Evolutionary conservation across 2,888 invertebrate genomes (phyloP).

Genomic region (Leptopilina drosophilae): DNA sequence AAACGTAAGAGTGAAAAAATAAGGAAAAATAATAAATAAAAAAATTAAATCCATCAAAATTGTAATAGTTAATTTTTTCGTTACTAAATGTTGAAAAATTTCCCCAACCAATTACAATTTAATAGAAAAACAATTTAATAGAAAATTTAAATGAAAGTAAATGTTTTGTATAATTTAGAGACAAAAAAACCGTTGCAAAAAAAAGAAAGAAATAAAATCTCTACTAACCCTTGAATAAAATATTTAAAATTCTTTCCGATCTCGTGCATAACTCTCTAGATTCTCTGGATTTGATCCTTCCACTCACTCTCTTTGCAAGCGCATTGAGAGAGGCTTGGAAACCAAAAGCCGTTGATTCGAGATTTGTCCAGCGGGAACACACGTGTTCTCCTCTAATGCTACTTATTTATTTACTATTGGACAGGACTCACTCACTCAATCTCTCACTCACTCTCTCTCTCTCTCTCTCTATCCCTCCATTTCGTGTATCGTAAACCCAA

Average conservation of each 20-base stretch:
- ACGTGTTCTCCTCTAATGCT: constrained; percentile 65
- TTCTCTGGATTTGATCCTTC: constrained; percentile 23
- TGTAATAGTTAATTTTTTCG: no score
- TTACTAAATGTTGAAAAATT: no score
- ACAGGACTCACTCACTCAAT: constrained; percentile 44
- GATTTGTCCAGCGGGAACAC: constrained; percentile 59
- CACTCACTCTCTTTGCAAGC: no score
- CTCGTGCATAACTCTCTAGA: no score
- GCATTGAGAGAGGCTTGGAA: constrained; percentile 9
- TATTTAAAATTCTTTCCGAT: neutral
- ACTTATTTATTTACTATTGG: constrained; percentile 66
- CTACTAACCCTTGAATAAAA: neutral
- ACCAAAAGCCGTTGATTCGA: constrained; percentile 48
- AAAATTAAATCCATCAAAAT: no score
- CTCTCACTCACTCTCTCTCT: no score
- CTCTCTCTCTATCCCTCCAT: neutral
- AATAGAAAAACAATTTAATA: no score
- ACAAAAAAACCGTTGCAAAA: neutral
- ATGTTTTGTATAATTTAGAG: neutral
- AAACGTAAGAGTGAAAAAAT: no score
- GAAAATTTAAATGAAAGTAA: no score
- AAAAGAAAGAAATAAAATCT: neutral
- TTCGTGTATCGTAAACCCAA: constrained; percentile 24
- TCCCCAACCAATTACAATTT: no score
- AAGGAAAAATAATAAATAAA: no score